A percentile compares a stretch with the other conserved stretches of the same genome.
These are phyloP conservation scores for Sesia apiformis DNA, from an alignment of 2,888 invertebrate genomes.

Conservation along the genomic window DNA sequence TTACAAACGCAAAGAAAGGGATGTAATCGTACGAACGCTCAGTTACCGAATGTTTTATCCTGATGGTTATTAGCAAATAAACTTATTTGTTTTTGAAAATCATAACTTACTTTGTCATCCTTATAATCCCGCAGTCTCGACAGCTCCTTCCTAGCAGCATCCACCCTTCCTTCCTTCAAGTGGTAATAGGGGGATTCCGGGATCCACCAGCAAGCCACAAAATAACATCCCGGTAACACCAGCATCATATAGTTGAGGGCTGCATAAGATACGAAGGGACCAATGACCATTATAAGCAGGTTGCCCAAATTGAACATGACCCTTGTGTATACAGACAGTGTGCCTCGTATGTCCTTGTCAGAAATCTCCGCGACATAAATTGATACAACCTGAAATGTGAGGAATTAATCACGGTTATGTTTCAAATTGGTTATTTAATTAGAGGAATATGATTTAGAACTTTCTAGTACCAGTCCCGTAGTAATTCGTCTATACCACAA, in stretches of 20 bases:
- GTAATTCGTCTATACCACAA: too few species aligned
- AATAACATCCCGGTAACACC: slow-evolving; percentile 54
- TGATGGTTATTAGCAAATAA: too few species aligned
- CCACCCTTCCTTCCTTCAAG: slow-evolving; percentile 61
- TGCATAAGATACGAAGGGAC: slow-evolving; percentile 45
- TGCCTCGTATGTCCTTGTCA: slow-evolving; percentile 55
- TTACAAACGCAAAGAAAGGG: too few species aligned
- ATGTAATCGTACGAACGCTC: too few species aligned
- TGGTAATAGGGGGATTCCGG: slow-evolving; percentile 77
- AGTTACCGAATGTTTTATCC: too few species aligned
- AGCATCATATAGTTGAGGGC: slow-evolving; percentile 53
- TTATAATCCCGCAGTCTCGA: slow-evolving; percentile 41
- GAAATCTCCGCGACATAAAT: slow-evolving; percentile 60
- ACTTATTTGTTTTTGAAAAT: neutral
- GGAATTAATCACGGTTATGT: neutral
- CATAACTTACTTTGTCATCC: slow-evolving; percentile 29
- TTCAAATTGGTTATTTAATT: neutral
- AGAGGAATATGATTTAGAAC: too few species aligned
- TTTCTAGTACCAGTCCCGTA: too few species aligned
- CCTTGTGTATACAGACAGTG: slow-evolving; percentile 32
- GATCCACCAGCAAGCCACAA: slow-evolving; percentile 64
- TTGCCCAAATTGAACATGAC: slow-evolving; percentile 50
- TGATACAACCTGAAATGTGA: slow-evolving; percentile 38
- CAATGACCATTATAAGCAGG: slow-evolving; percentile 47
- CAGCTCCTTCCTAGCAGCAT: slow-evolving; percentile 52